Evolutionary conservation across 2,113 vertebrate genomes (phyloP), one percentile per base, ranked within the genome.

Genomic region (Telmatochromis brachygnathus): DNA sequence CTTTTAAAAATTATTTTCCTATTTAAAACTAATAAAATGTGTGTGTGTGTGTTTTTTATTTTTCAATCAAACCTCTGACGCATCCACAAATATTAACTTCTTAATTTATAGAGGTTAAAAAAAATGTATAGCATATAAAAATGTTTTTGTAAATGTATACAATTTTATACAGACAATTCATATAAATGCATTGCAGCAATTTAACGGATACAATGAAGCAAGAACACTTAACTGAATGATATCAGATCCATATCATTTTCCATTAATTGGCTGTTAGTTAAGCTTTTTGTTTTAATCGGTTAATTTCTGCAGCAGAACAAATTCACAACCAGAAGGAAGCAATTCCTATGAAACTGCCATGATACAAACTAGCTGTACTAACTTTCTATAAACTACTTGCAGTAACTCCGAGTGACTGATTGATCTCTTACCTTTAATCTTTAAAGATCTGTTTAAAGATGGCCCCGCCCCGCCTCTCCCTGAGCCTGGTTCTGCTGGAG

Each of bases 21-120:
- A 17, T 26, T 73, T 39, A 23, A 23, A 70, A 39, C 12, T 0
- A 15, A 39, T 42, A 21, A 68, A 68, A 14, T 23, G 21, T 28
- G 19, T 21, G 14, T 10, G 0, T 9, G 11, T 42, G 1, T 3
- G 26, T 26, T 9, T 42, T 65, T 7, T 1, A 1, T 2, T 28
- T 75, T 47, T 47, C 23, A 47, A 4, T 6, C 13, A 75, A 47
- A 75, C 23, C 26, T 28, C 26, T 28, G 26, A 28, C 4, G 26
- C 26, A 26, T 26, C 26, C 26, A 26, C 26, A 26, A 26, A 26
- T 26, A 26, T 26, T 26, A 26, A 26, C 4, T 26, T 26, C 26
- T 26, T 26, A 26, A 26, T 26, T 26, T 26, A 26, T 26, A 26
- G 4, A 26, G 26, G 23, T 26, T 23, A 23, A 26, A 26, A 26